These are phyloP conservation scores for Clepsis dumicolana DNA, from an alignment of 2,888 invertebrate species.

Conservation along the genomic window DNA sequence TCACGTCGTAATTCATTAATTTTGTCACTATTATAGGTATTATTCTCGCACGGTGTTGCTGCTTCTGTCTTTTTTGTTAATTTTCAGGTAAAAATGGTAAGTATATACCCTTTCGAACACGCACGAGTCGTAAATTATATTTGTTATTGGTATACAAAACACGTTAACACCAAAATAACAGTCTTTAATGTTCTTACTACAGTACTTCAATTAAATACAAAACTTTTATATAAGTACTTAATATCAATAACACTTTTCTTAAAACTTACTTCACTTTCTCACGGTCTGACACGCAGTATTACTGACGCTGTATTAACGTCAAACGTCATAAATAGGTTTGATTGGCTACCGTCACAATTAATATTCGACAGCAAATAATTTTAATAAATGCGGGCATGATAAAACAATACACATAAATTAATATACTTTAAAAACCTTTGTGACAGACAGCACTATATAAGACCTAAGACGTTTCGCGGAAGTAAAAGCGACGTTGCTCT, in stretches of 20 bases:
- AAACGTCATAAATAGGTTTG: neutral
- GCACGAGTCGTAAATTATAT: neutral
- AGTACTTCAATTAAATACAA: neutral
- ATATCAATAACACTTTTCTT: neutral
- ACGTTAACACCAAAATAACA: constrained; percentile 26
- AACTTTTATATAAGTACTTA: neutral
- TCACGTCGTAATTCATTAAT: constrained; percentile 48
- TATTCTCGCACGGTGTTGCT: constrained; percentile 55
- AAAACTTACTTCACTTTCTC: neutral
- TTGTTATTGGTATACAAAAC: neutral
- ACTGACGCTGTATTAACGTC: neutral
- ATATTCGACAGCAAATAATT: no score
- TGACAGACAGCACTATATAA: neutral
- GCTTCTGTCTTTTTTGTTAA: constrained; percentile 57
- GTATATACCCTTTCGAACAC: no score
- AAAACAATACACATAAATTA: no score
- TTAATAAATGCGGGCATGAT: no score
- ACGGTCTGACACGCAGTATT: neutral
- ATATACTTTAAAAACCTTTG: no score
- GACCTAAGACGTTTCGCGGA: neutral
- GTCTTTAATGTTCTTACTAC: neutral
- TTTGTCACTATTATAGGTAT: constrained; percentile 50
- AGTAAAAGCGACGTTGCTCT: neutral
- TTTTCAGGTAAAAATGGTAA: constrained; percentile 45
- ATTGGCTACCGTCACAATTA: no score